phyloP scores from a whole-genome alignment of 2,888 invertebrate species.

The Thymelicus acteon region DNA sequence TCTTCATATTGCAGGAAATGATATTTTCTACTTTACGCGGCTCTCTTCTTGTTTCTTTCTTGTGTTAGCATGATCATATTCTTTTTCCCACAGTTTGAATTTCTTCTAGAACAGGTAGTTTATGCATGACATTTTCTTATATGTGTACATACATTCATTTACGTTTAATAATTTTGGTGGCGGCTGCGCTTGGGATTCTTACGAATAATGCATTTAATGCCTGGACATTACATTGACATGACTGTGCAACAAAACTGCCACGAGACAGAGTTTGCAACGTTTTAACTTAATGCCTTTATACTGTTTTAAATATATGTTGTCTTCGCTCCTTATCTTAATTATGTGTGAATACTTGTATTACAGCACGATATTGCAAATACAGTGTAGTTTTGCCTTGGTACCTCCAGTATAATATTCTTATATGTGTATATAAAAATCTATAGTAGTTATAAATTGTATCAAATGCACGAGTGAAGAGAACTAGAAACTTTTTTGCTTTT shows the following conservation, averaged over 20 bases:
- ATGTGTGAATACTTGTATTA: slow-evolving; percentile 24
- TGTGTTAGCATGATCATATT: slow-evolving; percentile 77
- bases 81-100: slow-evolving; percentile 78
- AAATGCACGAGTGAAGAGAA: slow-evolving; percentile 35
- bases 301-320: slow-evolving; percentile 47
- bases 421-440: slow-evolving; percentile 24
- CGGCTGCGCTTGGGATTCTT: slow-evolving; percentile 60
- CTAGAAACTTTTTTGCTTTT: slow-evolving; percentile 33
- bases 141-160: slow-evolving; percentile 69
- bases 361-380: slow-evolving; percentile 21
- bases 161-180: slow-evolving; percentile 67
- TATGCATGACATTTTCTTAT: slow-evolving; percentile 68
- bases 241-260: slow-evolving; percentile 77
- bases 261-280: slow-evolving; percentile 81
- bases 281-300: slow-evolving; percentile 62
- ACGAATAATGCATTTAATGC: slow-evolving; percentile 68
- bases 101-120: slow-evolving; percentile 80
- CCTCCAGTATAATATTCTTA: slow-evolving; percentile 14
- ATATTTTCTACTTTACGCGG: slow-evolving; percentile 80
- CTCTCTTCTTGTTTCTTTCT: slow-evolving; percentile 75
- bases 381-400: slow-evolving; percentile 21
- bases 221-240: slow-evolving; percentile 62
- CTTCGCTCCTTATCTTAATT: slow-evolving; percentile 45
- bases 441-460: slow-evolving; percentile 31
- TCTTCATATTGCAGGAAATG: slow-evolving; percentile 84